Evolutionary conservation across 2,113 vertebrate genomes (phyloP), one percentile per base, ranked within the genome.

Genomic region (Picathartes gymnocephalus): DNA sequence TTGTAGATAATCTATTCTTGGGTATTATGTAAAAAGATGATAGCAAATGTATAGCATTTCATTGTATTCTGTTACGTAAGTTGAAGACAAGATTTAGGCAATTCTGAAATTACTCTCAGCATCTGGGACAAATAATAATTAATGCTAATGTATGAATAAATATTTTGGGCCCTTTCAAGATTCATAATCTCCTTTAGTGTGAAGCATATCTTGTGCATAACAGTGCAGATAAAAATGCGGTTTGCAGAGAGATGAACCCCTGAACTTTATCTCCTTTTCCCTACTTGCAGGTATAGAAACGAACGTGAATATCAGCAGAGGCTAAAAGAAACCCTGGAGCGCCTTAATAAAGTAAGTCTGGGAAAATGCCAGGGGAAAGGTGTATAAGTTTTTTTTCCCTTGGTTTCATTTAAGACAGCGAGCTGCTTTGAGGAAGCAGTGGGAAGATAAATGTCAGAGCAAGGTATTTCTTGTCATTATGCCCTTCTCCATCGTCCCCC

Each of bases 261-360:
- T 86, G 60, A 58, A 50, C 42, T 88, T 45, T 57, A 27, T 53
- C 54, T 92, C 84, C 16, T 92, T 58, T 96, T 72, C 90, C 78
- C 31, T 39, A 2, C 97, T 72, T 97, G 40, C 96, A 99, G 99
- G 96, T 99, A 99, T 60, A 98, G 97, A 97, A 99, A 99, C n/a
- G 99, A 99, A 96, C 98, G 99, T 94, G 99, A 99, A 47, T 98
- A 98, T 95, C 99, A 99, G 71, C 98, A 99, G 83, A 97, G 98
- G 78, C 98, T 99, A 4, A 98, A 98, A 81, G 96, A 97, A 47
- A 98, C 98, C 30, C 98, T 99, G 92, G 98, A 99, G 72, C 97
- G 98, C 27, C 98, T 99, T 72, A 99, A 99, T 94, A 99, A 99
- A 98, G 99, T 99, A 93, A 97, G 97, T 42, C 40, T 54, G 64